Base-by-base conservation (phyloP, 2,797 vertebrate genomes). In the Avahi laniger region DNA sequence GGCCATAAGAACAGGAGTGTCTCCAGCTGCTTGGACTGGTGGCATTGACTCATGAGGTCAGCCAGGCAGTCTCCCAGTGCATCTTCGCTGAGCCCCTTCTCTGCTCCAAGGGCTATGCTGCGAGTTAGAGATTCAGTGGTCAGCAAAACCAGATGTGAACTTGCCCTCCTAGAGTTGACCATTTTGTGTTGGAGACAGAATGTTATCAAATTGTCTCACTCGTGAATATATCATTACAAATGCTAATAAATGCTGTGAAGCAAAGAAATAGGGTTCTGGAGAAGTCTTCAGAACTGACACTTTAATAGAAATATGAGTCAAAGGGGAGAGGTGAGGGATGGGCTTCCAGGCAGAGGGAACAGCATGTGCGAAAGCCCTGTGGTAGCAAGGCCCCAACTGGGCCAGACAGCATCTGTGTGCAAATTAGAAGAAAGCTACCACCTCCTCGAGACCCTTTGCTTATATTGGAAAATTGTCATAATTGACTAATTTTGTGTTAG, bases 151-250 rank as follows among this genome's bases (percentile, higher is more conserved):
- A 38, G 12, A 54, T 3, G 1, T 70, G 48, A 89, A 43, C 0
- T 35, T 76, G 7, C 33, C 57, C 46, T 80, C 20, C 65, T 28
- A 24, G 30, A 67, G 4, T 43, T 79, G 67, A 69, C n/a, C 30
- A 1, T 63, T 85, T 65, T 72, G 46, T 86, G 33, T 22, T 30
- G 26, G 9, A 81, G 41, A 65, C 30, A 67, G 81, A 86, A 59
- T 65, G 83, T 80, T 72, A 93, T 87, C 22, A 92, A 94, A 82
- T 22, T 5, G 70, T 90, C 48, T 91, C 38, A 70, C 22, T 17
- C 0, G 0, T n/a, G 57, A 82, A n/a, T 46, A 52, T 20, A 61
- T 67, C 33, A 20, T 41, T 84, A 89, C 15, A 91, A 94, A 91
- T 57, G 22, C 35, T 63, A 86, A 26, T 65, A 82, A 93, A 7